Evolutionary conservation across 1,140 invertebrate species (phyloP).

Genomic region (Brachionus calyciflorus): DNA sequence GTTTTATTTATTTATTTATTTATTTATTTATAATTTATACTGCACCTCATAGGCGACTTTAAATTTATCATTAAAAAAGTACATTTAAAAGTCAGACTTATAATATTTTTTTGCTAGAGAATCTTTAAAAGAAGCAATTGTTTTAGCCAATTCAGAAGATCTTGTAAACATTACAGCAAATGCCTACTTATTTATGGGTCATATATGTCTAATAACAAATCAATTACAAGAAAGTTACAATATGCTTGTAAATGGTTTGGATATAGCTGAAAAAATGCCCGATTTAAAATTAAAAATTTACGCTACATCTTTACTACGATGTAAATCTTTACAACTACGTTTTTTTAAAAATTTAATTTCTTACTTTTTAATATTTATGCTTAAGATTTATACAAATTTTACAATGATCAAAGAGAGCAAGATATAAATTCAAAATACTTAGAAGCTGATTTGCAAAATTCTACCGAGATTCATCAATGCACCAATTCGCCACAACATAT

Average conservation of each 20-base stretch:
- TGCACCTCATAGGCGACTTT: too few relatives aligned
- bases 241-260: slow-evolving; percentile 9
- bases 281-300: slow-evolving; percentile 33
- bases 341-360: neutral
- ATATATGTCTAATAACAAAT: slow-evolving; percentile 18
- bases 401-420: neutral
- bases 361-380: neutral
- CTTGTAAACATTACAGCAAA: slow-evolving; percentile 19
- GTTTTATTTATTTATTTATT: too few relatives aligned
- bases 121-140: slow-evolving; percentile 32
- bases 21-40: too few relatives aligned
- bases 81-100: neutral
- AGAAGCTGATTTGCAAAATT: slow-evolving; percentile 1
- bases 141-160: slow-evolving; percentile 30
- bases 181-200: slow-evolving; percentile 9
- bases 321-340: neutral
- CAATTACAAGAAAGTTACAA: slow-evolving; percentile 29
- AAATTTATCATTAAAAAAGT: neutral
- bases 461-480: neutral
- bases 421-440: neutral
- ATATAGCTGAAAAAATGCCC: slow-evolving; percentile 32
- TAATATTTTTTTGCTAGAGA: neutral
- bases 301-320: slow-evolving; percentile 1
- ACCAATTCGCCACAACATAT: neutral
- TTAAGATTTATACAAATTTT: slow-evolving; percentile 15